phyloP scores from a whole-genome alignment of 2,888 invertebrate genomes.

The Diarsia mendica region DNA sequence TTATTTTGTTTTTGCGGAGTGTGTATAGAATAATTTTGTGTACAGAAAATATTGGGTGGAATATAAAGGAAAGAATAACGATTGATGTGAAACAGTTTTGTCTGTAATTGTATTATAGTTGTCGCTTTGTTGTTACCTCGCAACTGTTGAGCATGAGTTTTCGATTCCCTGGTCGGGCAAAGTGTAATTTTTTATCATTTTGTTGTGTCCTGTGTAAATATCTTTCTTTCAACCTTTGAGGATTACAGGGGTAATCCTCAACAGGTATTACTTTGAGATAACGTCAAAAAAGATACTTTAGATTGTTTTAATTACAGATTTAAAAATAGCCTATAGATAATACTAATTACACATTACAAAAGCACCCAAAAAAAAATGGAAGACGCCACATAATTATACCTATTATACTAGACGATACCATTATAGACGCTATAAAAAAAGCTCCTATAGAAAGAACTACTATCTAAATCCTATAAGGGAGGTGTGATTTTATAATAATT shows the following conservation, averaged over 20 bases:
- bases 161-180: no score
- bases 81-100: slow-evolving; percentile 19
- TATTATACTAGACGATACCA: background rate
- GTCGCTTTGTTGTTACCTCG: no score
- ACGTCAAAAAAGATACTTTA: background rate
- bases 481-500: no score
- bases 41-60: slow-evolving; percentile 25
- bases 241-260: no score
- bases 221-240: no score
- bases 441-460: no score
- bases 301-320: background rate
- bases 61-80: background rate
- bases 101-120: background rate
- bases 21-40: slow-evolving; percentile 43
- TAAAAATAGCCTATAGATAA: background rate
- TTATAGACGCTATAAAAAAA: no score
- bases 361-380: background rate
- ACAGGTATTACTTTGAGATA: slow-evolving; percentile 14
- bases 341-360: background rate
- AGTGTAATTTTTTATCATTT: no score
- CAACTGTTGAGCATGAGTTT: no score
- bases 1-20: slow-evolving; percentile 49
- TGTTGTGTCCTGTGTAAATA: no score
- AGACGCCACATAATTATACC: background rate
- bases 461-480: no score